Evolutionary conservation across 2,888 invertebrate genomes (phyloP), one percentile per base, ranked within the genome.

Genomic region (Helobdella robusta): DNA sequence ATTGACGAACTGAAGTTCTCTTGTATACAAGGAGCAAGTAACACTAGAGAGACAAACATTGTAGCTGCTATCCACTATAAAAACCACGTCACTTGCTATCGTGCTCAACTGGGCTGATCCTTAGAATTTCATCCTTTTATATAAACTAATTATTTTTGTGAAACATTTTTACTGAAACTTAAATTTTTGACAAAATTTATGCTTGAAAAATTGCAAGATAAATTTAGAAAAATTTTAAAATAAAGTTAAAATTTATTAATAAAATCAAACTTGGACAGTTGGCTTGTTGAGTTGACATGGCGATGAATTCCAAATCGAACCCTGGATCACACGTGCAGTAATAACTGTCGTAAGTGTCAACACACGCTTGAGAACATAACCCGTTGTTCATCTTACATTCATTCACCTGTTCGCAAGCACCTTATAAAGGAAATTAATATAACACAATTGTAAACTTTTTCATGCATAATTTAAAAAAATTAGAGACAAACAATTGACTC

Each of bases 251-350:
- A 20, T n/a, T 20, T n/a, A 20, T 15, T 15, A 28, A 20, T 5
- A n/a, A 15, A 23, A 11, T 50, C 62, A 34, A 28, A 62, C 62
- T 62, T 15, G 62, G 62, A 50, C 62, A 62, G 2, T 25, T 8
- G 4, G 4, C 4, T 5, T 15, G 11, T 25, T 54, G 54, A 3
- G 23, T 25, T 23, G 28, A 11, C 34, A 40, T 28, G 11, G n/a
- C 18, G n/a, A 50, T 3, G 32, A 2, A 20, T 46, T 62, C 28
- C n/a, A 67, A 59, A 20, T 61, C 32, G 40, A 66, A 69, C 2
- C 69, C 69, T 23, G 62, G 34, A n/a, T 28, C n/a, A 35, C 69
- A 69, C 6, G 70, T 48, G 48, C 69, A 69, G 67, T 68, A 69
- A 59, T 67, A 69, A 28, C 68, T 68, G 59, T 69, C 67, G 36